These are phyloP conservation scores for Enteromius argenteus DNA, from an alignment of 2,797 vertebrate species.

Conservation along the genomic window DNA sequence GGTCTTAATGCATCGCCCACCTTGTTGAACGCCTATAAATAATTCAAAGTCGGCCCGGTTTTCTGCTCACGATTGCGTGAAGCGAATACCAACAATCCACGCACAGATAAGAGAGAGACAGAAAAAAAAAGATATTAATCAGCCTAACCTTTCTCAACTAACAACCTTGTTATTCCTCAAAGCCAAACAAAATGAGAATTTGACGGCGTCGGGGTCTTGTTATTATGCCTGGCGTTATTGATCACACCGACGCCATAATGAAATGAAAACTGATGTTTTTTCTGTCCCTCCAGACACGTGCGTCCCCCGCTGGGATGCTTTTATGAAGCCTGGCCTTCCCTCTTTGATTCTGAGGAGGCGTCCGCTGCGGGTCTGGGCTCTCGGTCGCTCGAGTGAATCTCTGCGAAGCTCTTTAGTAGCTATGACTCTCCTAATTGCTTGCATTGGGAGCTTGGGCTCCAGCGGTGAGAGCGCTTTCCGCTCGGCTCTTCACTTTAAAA, in stretches of 20 bases:
- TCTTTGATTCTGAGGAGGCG: constrained; percentile 45
- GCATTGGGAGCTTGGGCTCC: constrained; percentile 48
- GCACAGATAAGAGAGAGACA: constrained; percentile 55
- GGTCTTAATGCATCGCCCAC: neutral
- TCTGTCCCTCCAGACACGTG: constrained; percentile 49
- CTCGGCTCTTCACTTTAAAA: constrained; percentile 23
- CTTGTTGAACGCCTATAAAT: constrained; percentile 7
- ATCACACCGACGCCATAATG: constrained; percentile 69
- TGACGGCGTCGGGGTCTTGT: constrained; percentile 66
- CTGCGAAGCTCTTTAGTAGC: constrained; percentile 54
- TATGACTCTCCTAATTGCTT: constrained; percentile 59
- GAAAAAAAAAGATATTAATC: constrained; percentile 72
- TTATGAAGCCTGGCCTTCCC: constrained; percentile 49
- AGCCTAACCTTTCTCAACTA: constrained; percentile 76
- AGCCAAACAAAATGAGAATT: constrained; percentile 73
- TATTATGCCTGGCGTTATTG: constrained; percentile 72
- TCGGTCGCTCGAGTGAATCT: constrained; percentile 46
- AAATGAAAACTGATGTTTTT: constrained; percentile 63
- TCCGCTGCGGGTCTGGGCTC: constrained; percentile 38
- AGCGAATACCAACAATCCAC: constrained; percentile 72
- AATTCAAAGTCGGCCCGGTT: neutral
- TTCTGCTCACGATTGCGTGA: constrained; percentile 54
- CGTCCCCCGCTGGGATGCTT: neutral
- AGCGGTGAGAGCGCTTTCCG: neutral
- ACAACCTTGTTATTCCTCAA: constrained; percentile 77